phyloP scores from a whole-genome alignment of 2,113 vertebrate species.

The Paradoxurus hermaphroditus region DNA sequence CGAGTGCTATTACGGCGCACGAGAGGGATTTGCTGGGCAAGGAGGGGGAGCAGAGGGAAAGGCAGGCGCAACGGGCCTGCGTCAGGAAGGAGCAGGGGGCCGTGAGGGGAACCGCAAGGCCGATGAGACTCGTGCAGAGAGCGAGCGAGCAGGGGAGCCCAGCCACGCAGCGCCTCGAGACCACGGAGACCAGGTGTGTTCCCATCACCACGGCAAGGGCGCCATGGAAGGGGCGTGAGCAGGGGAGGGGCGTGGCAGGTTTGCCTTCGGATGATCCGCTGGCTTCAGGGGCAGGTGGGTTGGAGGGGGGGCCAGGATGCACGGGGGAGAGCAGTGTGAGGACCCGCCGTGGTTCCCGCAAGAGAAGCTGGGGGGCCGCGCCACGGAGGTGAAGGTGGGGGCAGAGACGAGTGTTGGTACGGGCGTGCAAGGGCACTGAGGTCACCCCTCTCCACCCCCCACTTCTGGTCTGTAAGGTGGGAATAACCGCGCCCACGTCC shows the following conservation, averaged over 20 bases:
- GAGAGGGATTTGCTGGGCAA: not conserved
- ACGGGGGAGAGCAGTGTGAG: rapidly evolving
- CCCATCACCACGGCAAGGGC: not conserved
- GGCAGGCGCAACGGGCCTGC: not conserved
- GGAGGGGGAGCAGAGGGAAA: rapidly evolving
- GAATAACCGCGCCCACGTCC: not conserved
- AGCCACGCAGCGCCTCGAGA: not conserved
- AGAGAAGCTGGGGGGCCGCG: not conserved
- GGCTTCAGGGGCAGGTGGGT: not conserved
- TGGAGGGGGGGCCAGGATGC: not conserved
- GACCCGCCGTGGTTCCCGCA: not conserved
- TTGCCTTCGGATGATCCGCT: not conserved
- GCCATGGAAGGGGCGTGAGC: not conserved
- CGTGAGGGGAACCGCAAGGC: not conserved
- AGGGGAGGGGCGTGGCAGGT: not conserved
- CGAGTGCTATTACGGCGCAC: not conserved
- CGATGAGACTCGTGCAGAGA: not conserved
- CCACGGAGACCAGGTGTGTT: not conserved
- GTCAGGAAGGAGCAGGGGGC: not conserved
- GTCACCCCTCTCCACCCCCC: not conserved
- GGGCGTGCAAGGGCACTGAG: not conserved
- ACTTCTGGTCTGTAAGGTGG: not conserved
- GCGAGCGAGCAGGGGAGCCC: not conserved
- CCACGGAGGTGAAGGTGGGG: not conserved
- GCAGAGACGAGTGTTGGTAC: not conserved